Evolutionary conservation across 2,113 vertebrate genomes (phyloP).

Genomic region (Prinia subflava): DNA sequence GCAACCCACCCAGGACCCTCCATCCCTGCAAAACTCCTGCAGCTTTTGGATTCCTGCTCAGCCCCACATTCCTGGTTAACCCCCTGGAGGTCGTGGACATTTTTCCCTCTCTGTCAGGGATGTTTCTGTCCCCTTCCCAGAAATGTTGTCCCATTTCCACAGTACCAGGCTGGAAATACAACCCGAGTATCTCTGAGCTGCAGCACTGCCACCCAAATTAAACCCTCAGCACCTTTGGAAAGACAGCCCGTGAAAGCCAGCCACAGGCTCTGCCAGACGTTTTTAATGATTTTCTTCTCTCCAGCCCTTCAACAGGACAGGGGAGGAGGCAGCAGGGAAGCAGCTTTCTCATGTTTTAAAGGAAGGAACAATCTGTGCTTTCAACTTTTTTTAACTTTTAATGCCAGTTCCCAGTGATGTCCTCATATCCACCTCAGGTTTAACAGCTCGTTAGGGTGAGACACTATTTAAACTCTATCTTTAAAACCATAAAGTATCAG

Average conservation of each 20-base stretch:
- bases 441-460: fast-evolving
- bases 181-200: neutral
- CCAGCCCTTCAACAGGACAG: neutral
- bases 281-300: neutral
- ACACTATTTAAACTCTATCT: neutral
- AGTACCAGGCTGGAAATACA: neutral
- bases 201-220: neutral
- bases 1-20: neutral
- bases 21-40: neutral
- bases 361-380: neutral
- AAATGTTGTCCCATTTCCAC: neutral
- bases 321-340: neutral
- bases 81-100: fast-evolving
- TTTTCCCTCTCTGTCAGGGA: neutral
- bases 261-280: fast-evolving
- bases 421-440: neutral
- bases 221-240: neutral
- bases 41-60: neutral
- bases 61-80: neutral
- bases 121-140: neutral
- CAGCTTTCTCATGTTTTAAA: neutral
- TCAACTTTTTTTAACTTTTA: neutral
- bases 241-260: neutral
- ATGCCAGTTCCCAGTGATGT: neutral
- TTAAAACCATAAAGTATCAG: neutral